Percentiles rank a stretch among this genome's conserved stretches.
Conservation (phyloP, 2,113 vertebrate genomes). For the Tiliqua scincoides region DNA sequence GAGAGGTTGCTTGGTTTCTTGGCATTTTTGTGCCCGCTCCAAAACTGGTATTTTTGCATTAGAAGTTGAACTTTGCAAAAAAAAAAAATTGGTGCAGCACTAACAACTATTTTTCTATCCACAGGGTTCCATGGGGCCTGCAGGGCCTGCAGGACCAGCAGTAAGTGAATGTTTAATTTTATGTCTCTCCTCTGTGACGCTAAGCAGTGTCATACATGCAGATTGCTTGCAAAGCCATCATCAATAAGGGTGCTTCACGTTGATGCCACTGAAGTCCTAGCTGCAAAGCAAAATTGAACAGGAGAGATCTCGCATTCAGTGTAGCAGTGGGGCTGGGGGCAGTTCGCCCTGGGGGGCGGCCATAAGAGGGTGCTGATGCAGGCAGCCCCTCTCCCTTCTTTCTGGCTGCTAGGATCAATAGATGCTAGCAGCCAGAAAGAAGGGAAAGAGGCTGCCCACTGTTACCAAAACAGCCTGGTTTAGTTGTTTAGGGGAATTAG, state of each 20-base stretch:
- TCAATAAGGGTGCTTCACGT: not conserved
- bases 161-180: constrained; percentile 79
- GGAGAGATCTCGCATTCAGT: not conserved
- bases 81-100: not conserved
- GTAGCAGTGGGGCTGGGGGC: too few relatives aligned
- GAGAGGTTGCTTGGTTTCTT: too few relatives aligned
- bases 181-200: not conserved
- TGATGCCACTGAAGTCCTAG: not conserved
- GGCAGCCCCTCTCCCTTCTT: too few relatives aligned
- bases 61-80: not conserved
- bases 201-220: not conserved
- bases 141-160: constrained; percentile 87
- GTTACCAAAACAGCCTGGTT: too few relatives aligned
- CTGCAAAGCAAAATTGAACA: not conserved
- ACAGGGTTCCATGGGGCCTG: constrained; percentile 88
- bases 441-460: too few relatives aligned
- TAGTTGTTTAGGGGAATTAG: too few relatives aligned
- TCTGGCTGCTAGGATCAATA: too few relatives aligned
- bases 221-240: too few relatives aligned
- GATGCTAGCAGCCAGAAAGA: too few relatives aligned
- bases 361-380: too few relatives aligned
- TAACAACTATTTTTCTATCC: constrained; percentile 44
- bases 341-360: too few relatives aligned
- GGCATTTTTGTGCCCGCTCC: too few relatives aligned
- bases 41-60: not conserved